Conservation (phyloP, 2,888 invertebrate species). For the Chironomus riparius region DNA sequence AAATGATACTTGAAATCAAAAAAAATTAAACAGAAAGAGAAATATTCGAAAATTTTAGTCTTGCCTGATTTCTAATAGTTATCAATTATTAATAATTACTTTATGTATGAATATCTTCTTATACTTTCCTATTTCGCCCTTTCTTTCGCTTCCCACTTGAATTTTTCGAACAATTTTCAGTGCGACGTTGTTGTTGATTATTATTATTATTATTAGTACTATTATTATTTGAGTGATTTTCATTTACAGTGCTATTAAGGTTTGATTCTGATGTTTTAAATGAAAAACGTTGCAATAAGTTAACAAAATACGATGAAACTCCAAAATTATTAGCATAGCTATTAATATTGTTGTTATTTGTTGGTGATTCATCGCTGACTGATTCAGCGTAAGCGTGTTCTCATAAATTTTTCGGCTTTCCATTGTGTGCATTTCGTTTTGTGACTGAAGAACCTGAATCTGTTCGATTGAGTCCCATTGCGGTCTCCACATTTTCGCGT, state of each 20-base stretch:
- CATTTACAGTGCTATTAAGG: neutral
- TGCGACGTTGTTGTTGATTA: neutral
- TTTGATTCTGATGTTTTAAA: neutral
- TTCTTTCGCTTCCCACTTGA: neutral
- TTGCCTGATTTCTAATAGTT: neutral
- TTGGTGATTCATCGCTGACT: neutral
- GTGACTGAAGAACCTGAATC: neutral
- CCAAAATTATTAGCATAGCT: neutral
- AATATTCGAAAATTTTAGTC: no score
- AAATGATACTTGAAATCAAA: neutral
- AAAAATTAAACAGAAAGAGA: no score
- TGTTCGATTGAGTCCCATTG: conserved; percentile 3
- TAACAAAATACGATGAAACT: conserved; percentile 8
- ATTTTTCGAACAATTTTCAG: neutral
- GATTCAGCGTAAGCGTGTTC: conserved; percentile 40
- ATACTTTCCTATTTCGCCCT: neutral
- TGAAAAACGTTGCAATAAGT: conserved; percentile 6
- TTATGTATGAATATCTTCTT: neutral
- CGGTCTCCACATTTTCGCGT: conserved; percentile 14
- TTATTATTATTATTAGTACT: neutral
- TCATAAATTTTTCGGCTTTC: conserved; percentile 43
- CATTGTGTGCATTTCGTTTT: conserved; percentile 34
- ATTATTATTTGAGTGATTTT: neutral
- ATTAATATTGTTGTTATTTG: neutral
- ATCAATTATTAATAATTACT: neutral